Percentiles rank a stretch among this genome's conserved stretches.
Conservation (phyloP, 2,113 vertebrate genomes). For the Xiphophorus hellerii region DNA sequence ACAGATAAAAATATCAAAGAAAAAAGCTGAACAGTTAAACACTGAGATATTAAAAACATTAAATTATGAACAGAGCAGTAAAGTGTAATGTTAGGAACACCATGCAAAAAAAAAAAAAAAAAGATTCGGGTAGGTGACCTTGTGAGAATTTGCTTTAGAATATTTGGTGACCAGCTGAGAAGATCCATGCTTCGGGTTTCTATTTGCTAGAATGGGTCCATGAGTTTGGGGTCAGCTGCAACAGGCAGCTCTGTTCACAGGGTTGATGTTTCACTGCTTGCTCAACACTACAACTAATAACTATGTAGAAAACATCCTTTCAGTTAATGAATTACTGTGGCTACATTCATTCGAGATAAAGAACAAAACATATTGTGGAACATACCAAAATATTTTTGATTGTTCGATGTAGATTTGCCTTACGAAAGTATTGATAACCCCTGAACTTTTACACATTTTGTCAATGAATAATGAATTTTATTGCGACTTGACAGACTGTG, state of each 20-base stretch:
- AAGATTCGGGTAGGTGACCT: not conserved
- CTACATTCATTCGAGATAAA: constrained; percentile 1
- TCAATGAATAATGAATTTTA: not conserved
- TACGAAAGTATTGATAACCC: not conserved
- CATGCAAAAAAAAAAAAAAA: not conserved
- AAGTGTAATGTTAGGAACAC: not conserved
- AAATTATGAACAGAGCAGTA: not conserved
- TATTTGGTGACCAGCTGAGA: not conserved
- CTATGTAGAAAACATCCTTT: constrained; percentile 9
- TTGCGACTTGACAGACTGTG: not conserved
- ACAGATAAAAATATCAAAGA: not conserved
- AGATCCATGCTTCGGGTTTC: not conserved
- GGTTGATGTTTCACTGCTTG: constrained; percentile 51
- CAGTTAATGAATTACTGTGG: constrained; percentile 30
- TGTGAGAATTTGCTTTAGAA: not conserved
- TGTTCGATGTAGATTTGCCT: not conserved
- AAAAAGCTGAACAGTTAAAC: not conserved
- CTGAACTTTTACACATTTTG: not conserved
- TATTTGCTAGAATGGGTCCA: constrained; percentile 15
- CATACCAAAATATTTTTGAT: not conserved
- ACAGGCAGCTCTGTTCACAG: constrained; percentile 53
- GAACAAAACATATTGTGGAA: not conserved
- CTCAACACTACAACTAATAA: constrained; percentile 3
- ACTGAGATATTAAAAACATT: not conserved
- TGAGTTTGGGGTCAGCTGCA: constrained; percentile 47